These are phyloP conservation scores for Eolophus roseicapilla DNA, from an alignment of 2,113 vertebrate genomes.

Conservation along the genomic window DNA sequence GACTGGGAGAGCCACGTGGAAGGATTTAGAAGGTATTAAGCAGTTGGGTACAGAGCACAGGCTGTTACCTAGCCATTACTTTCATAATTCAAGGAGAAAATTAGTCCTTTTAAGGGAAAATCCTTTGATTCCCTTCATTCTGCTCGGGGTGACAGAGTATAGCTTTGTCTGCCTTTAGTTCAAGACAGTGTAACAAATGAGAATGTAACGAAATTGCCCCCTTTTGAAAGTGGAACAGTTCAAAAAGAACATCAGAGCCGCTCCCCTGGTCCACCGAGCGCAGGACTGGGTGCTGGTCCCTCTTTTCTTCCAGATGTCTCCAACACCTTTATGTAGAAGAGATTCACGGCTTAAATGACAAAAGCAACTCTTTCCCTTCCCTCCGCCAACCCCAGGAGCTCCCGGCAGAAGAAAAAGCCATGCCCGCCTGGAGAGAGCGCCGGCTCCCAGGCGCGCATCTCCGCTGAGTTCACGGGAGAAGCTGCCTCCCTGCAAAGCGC, in stretches of 20 bases:
- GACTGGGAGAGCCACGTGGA: slow-evolving; percentile 98
- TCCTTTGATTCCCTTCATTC: slow-evolving; percentile 90
- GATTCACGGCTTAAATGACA: slow-evolving; percentile 61
- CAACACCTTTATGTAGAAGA: slow-evolving; percentile 52
- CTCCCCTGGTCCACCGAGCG: neutral
- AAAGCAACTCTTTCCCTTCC: slow-evolving; percentile 40
- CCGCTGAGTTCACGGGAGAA: neutral
- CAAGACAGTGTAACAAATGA: slow-evolving; percentile 79
- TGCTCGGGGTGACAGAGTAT: slow-evolving; percentile 82
- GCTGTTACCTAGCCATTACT: slow-evolving; percentile 98
- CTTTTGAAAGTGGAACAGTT: slow-evolving; percentile 63
- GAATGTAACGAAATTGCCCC: slow-evolving; percentile 78
- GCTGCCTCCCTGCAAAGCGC: neutral
- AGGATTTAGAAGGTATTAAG: slow-evolving; percentile 99
- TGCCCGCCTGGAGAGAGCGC: neutral
- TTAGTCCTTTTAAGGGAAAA: slow-evolving; percentile 95
- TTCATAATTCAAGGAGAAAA: slow-evolving; percentile 99
- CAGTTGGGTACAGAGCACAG: slow-evolving; percentile 95
- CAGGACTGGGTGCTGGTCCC: slow-evolving; percentile 30
- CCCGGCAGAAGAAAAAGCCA: neutral
- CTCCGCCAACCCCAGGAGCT: neutral
- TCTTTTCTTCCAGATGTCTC: slow-evolving; percentile 48
- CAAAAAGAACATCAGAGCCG: slow-evolving; percentile 68
- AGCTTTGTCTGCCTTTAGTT: slow-evolving; percentile 81
- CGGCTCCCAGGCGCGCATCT: neutral